phyloP scores from a whole-genome alignment of 2,113 vertebrate species.

The Pongo abelii region DNA sequence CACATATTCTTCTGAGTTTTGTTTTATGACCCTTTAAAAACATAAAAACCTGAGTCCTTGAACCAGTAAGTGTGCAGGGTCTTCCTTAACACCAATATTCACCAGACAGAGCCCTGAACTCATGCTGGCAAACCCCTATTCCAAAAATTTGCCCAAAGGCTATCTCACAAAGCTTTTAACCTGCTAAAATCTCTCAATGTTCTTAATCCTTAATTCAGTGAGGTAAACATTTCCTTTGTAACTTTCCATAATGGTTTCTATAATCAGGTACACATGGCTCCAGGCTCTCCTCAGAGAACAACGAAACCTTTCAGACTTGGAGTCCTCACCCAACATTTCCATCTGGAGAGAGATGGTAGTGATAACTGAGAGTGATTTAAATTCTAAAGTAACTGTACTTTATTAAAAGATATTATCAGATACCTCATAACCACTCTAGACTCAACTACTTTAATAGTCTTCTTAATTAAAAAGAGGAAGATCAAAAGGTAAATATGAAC shows the following conservation, averaged over 20 bases:
- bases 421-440: not conserved
- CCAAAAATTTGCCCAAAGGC: not conserved
- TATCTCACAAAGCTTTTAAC: not conserved
- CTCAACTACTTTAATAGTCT: slow-evolving; percentile 30
- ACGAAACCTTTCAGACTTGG: slow-evolving; percentile 22
- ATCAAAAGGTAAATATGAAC: slow-evolving; percentile 51
- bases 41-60: not conserved
- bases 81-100: not conserved
- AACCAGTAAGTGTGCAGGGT: not conserved
- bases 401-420: slow-evolving; percentile 57
- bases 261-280: not conserved
- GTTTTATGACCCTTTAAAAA: not conserved
- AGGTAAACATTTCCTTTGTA: slow-evolving; percentile 33
- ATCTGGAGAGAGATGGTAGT: not conserved
- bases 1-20: not conserved
- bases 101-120: not conserved
- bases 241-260: not conserved
- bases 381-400: not conserved
- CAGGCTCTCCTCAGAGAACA: slow-evolving; percentile 26
- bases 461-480: slow-evolving; percentile 58
- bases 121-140: not conserved
- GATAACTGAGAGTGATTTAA: not conserved
- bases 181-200: not conserved
- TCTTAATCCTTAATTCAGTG: not conserved
- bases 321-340: not conserved